phyloP scores from a whole-genome alignment of 2,113 vertebrate species.

The Lucifuga dentata region DNA sequence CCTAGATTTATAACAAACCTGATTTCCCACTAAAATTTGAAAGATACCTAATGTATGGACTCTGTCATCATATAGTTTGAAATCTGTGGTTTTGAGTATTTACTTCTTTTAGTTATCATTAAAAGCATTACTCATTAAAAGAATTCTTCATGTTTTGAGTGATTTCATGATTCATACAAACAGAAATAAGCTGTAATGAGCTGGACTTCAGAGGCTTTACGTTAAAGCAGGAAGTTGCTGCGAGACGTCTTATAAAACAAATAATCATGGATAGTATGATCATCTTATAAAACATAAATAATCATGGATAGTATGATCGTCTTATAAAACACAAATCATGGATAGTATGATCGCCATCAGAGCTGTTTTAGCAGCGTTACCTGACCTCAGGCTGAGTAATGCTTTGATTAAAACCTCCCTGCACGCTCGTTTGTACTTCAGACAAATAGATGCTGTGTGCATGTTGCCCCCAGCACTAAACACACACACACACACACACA shows the following conservation, averaged over 20 bases:
- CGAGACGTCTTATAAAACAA: not conserved
- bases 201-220: too few relatives aligned
- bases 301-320: not conserved
- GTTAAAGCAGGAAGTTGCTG: not conserved
- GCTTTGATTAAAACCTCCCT: conserved; percentile 20
- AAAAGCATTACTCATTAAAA: too few relatives aligned
- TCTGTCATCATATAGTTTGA: too few relatives aligned
- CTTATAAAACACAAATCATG: not conserved
- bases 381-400: not conserved
- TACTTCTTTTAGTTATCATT: too few relatives aligned
- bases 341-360: not conserved
- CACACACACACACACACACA: too few relatives aligned
- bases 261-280: fast-evolving
- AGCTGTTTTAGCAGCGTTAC: not conserved
- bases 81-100: too few relatives aligned
- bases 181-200: too few relatives aligned
- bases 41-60: too few relatives aligned
- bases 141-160: too few relatives aligned
- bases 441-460: not conserved
- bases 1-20: too few relatives aligned
- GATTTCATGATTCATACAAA: too few relatives aligned
- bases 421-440: conserved; percentile 4
- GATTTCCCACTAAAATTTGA: too few relatives aligned
- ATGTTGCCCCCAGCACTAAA: not conserved
- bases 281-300: not conserved